Evolutionary conservation across 2,113 vertebrate genomes (phyloP).

Genomic region (Cygnus buccinator): DNA sequence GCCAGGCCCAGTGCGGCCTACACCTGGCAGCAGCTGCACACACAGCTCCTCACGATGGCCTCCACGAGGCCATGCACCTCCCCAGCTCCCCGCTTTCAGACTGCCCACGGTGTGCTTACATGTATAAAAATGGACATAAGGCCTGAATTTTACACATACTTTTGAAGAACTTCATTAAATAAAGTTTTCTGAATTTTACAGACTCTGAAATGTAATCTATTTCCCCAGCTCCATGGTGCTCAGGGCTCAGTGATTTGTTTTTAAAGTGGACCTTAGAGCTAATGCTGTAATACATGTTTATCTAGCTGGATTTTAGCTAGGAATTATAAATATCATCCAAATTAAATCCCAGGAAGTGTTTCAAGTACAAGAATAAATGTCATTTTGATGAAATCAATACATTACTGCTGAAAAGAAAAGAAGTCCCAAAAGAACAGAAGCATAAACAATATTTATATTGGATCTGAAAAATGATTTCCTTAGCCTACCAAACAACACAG

Average conservation of each 20-base stretch:
- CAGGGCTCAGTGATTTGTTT: neutral
- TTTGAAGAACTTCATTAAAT: neutral
- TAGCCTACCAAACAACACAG: neutral
- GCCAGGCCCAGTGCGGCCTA: neutral
- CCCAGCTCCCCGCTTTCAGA: no score
- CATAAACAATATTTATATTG: neutral
- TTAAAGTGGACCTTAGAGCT: neutral
- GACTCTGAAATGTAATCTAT: neutral
- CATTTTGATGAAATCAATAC: neutral
- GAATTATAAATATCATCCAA: neutral
- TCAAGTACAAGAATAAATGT: neutral
- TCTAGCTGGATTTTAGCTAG: neutral
- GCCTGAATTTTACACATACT: neutral
- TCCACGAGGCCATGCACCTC: neutral
- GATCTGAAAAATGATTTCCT: neutral
- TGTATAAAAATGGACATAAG: neutral
- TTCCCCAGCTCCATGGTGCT: neutral
- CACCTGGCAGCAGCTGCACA: neutral
- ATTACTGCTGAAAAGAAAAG: neutral
- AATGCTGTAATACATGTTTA: neutral
- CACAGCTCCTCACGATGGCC: neutral
- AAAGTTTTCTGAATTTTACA: neutral
- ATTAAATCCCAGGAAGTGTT: neutral
- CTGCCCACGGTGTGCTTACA: neutral
- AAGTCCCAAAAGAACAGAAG: neutral